phyloP scores from a whole-genome alignment of 1,140 invertebrate genomes.

The Scaptomyza hsui region DNA sequence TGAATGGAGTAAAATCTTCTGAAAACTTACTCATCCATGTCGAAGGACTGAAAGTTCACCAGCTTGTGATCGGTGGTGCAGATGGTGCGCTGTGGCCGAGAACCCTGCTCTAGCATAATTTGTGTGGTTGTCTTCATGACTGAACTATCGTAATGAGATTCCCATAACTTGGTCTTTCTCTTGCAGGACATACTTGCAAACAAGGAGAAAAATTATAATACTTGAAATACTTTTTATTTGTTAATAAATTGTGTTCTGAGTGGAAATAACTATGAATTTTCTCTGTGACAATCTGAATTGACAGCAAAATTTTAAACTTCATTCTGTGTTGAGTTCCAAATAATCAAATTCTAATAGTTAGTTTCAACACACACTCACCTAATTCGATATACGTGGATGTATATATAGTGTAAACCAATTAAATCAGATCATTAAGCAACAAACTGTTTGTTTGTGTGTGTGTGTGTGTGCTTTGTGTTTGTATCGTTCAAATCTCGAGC shows the following conservation, averaged over 20 bases:
- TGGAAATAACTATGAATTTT: neutral
- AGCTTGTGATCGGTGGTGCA: slow-evolving; percentile 47
- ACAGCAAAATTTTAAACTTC: neutral
- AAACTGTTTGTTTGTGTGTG: slow-evolving; percentile 1
- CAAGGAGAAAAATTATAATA: slow-evolving; percentile 5
- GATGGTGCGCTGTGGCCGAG: slow-evolving; percentile 27
- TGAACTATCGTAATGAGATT: slow-evolving; percentile 24
- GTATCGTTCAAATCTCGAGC: slow-evolving; percentile 46
- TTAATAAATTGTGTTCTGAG: neutral
- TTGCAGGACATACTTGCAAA: slow-evolving; percentile 39
- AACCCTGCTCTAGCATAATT: slow-evolving; percentile 59
- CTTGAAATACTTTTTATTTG: too few species aligned
- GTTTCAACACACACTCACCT: neutral
- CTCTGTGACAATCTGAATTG: neutral
- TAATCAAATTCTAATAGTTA: neutral
- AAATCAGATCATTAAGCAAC: slow-evolving; percentile 66
- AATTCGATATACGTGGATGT: slow-evolving; percentile 6
- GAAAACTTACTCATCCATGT: slow-evolving; percentile 63
- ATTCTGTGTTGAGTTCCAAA: neutral
- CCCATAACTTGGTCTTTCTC: slow-evolving; percentile 55
- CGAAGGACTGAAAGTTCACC: slow-evolving; percentile 66
- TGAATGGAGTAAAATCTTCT: neutral
- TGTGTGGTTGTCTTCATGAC: slow-evolving; percentile 63
- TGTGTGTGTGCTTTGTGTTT: neutral
- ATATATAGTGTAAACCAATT: slow-evolving; percentile 33